A percentile compares a stretch with the other conserved stretches of the same genome.
These are phyloP conservation scores for Ondatra zibethicus DNA, from an alignment of 2,113 vertebrate genomes.

Conservation along the genomic window DNA sequence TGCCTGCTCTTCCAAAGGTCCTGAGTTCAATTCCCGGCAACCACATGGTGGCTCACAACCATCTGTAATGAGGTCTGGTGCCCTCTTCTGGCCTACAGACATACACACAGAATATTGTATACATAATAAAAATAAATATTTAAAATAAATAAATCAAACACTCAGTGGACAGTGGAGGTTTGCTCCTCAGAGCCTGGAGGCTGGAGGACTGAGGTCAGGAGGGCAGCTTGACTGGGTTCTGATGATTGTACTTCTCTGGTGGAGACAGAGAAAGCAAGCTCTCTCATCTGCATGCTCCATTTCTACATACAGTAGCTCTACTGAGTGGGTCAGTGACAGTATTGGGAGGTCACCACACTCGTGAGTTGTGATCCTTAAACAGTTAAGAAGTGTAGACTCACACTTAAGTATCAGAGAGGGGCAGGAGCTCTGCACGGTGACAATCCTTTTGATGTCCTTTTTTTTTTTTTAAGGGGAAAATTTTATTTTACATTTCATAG, in stretches of 20 bases:
- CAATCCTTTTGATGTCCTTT: conserved; percentile 4
- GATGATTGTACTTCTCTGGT: not conserved
- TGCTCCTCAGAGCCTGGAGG: not conserved
- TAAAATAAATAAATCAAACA: not conserved
- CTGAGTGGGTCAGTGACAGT: not conserved
- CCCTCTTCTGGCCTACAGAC: too few species aligned
- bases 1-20: too few species aligned
- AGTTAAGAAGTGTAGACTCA: not conserved
- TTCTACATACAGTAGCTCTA: not conserved
- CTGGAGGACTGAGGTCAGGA: not conserved
- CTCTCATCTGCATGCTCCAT: not conserved
- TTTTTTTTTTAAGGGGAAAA: not conserved
- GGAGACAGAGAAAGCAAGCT: not conserved
- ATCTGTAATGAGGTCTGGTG: too few species aligned
- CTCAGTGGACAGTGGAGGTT: not conserved
- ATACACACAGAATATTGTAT: too few species aligned
- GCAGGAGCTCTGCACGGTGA: not conserved
- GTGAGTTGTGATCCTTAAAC: not conserved
- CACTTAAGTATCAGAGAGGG: not conserved
- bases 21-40: too few species aligned
- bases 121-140: too few species aligned
- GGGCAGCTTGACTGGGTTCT: not conserved
- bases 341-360: not conserved
- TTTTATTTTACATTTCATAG: too few species aligned
- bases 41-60: too few species aligned